phyloP scores from a whole-genome alignment of 2,797 vertebrate genomes.

The Pagetopsis macropterus region DNA sequence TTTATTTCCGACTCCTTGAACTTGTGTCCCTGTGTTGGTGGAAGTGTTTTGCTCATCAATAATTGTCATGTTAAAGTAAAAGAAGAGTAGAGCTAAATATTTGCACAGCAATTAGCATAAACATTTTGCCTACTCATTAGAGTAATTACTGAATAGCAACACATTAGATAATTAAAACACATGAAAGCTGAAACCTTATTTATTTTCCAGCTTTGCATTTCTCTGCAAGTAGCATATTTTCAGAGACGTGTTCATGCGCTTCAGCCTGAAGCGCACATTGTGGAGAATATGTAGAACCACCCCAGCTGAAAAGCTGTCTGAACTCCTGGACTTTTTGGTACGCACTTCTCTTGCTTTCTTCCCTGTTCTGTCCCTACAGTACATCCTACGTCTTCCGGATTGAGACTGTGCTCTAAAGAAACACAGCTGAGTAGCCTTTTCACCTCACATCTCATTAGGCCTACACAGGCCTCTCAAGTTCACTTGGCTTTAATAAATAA shows the following conservation, averaged over 20 bases:
- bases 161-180: neutral
- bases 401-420: conserved; percentile 6
- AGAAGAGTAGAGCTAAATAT: conserved; percentile 35
- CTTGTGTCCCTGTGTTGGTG: neutral
- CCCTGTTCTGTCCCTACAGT: conserved; percentile 15
- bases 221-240: conserved; percentile 22
- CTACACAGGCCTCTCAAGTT: conserved; percentile 26
- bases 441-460: conserved; percentile 46
- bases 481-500: conserved; percentile 36
- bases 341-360: conserved; percentile 14
- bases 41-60: neutral
- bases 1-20: neutral
- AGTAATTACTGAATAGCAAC: neutral
- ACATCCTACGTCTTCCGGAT: conserved; percentile 13
- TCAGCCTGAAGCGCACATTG: conserved; percentile 29
- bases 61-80: neutral
- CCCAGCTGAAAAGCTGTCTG: conserved; percentile 17
- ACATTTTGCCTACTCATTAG: neutral
- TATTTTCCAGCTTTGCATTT: conserved; percentile 11
- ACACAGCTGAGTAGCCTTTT: conserved; percentile 38
- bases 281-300: conserved; percentile 30
- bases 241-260: conserved; percentile 18
- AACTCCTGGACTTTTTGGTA: conserved; percentile 23
- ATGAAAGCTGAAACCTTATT: conserved; percentile 4
- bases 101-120: conserved; percentile 25